Evolutionary conservation across 2,113 vertebrate species (phyloP).

Genomic region (Camelus dromedarius): DNA sequence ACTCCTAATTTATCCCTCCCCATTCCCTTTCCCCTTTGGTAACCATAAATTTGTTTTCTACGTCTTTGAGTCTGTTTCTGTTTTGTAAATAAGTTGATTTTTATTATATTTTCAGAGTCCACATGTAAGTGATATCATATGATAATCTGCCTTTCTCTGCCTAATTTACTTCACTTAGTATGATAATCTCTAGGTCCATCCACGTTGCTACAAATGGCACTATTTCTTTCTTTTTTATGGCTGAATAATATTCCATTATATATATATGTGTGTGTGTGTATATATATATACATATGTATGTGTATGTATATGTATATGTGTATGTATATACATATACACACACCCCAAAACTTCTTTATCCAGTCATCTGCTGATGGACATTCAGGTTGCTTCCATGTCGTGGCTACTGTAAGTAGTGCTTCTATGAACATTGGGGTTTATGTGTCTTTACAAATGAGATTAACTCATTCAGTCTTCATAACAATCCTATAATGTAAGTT

Average conservation of each 20-base stretch:
- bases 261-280: accelerated
- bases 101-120: not conserved
- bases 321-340: too few relatives aligned
- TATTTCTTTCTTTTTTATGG: not conserved
- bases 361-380: not conserved
- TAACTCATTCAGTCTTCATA: not conserved
- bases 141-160: not conserved
- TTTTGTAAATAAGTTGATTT: not conserved
- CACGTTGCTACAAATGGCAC: not conserved
- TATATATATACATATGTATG: not conserved
- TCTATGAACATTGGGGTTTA: not conserved
- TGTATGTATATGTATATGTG: too few relatives aligned
- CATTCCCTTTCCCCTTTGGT: not conserved
- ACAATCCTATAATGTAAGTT: not conserved
- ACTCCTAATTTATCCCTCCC: not conserved
- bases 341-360: not conserved
- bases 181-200: not conserved
- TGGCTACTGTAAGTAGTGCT: not conserved
- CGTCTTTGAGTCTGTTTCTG: not conserved
- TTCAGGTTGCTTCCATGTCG: not conserved
- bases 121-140: not conserved
- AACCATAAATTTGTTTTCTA: not conserved
- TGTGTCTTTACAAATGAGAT: not conserved
- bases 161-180: not conserved
- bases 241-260: not conserved